phyloP scores from a whole-genome alignment of 1,140 invertebrate species.

The Atta cephalotes region DNA sequence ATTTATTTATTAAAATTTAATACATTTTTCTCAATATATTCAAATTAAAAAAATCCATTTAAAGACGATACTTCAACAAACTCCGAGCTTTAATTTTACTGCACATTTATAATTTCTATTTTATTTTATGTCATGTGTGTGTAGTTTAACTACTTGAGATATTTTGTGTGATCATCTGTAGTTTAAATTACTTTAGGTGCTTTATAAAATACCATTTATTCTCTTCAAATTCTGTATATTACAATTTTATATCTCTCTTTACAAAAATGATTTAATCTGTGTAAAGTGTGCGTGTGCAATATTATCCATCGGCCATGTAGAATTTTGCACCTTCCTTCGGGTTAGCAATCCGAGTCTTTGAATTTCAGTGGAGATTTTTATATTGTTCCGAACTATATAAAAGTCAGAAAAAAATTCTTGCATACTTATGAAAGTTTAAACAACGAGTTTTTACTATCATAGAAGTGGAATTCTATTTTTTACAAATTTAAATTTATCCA shows the following conservation, averaged over 20 bases:
- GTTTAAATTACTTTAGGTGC: background rate
- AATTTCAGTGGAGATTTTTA: too few species aligned
- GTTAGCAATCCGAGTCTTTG: too few species aligned
- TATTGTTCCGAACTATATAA: too few species aligned
- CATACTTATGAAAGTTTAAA: too few species aligned
- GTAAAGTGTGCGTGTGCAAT: background rate
- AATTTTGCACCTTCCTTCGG: too few species aligned
- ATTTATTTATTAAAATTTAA: too few species aligned
- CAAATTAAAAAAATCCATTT: background rate
- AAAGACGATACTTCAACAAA: background rate
- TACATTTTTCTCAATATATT: too few species aligned
- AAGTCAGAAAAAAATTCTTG: too few species aligned
- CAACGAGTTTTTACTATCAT: too few species aligned
- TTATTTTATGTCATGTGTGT: background rate
- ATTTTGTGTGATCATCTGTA: background rate
- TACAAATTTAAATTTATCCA: too few species aligned
- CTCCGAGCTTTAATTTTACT: background rate
- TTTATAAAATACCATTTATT: background rate
- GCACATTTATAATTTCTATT: background rate
- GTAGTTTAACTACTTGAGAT: background rate
- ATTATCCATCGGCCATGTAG: too few species aligned
- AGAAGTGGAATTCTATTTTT: too few species aligned
- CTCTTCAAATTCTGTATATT: background rate
- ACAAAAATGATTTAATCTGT: slow-evolving; percentile 5
- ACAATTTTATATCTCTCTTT: background rate